Evolutionary conservation across 2,797 vertebrate species (phyloP).

Genomic region (Mormyrops attenuatus): DNA sequence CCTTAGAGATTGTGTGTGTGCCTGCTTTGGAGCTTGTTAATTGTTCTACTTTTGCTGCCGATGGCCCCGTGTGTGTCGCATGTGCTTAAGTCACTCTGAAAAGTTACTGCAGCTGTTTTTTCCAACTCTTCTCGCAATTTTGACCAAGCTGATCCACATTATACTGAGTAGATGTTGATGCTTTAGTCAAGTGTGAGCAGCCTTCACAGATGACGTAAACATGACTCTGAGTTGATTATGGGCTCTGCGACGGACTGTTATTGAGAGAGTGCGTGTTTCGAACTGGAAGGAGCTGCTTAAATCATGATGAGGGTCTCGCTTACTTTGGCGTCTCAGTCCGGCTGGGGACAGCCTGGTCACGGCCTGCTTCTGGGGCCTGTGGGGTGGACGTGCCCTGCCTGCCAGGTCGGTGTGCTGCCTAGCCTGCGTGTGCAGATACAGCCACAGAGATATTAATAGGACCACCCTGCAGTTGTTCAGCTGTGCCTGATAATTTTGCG

Average conservation of each 20-base stretch:
- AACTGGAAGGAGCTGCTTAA: not conserved
- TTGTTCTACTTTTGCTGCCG: not conserved
- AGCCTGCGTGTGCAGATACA: slow-evolving; percentile 41
- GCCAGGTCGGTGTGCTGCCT: not conserved
- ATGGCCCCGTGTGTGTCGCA: not conserved
- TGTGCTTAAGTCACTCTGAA: not conserved
- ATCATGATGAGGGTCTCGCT: not conserved
- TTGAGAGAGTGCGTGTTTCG: not conserved
- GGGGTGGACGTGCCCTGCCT: not conserved
- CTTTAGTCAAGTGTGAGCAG: not conserved
- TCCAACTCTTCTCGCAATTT: not conserved
- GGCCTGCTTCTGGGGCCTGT: not conserved
- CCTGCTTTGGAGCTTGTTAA: not conserved
- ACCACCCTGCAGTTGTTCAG: slow-evolving; percentile 47
- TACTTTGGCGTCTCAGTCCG: not conserved
- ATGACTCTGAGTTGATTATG: not conserved
- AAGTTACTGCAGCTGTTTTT: not conserved
- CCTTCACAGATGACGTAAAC: not conserved
- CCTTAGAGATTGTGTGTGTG: not conserved
- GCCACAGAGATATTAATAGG: slow-evolving; percentile 58
- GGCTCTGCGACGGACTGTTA: not conserved
- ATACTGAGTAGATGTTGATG: not conserved
- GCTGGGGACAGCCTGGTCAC: not conserved
- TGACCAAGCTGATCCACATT: not conserved
- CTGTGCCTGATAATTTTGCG: slow-evolving; percentile 41